These are phyloP conservation scores for Botia almorhae DNA, from an alignment of 2,797 vertebrate species.

Conservation along the genomic window DNA sequence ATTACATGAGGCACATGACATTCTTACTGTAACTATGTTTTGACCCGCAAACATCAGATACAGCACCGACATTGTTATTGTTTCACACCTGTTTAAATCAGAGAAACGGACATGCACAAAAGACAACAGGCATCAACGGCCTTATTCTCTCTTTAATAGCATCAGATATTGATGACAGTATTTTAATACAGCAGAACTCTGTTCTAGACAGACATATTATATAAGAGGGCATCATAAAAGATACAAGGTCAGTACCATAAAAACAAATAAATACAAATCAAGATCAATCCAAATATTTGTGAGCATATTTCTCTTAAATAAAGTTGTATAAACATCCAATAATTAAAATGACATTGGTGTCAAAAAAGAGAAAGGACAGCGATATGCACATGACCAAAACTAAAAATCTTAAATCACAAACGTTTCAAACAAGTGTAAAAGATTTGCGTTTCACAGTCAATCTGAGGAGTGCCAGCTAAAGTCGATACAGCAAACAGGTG, in stretches of 20 bases:
- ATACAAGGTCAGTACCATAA: slow-evolving; percentile 63
- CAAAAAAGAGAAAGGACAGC: slow-evolving; percentile 35
- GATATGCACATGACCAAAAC: slow-evolving; percentile 9
- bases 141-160: slow-evolving; percentile 60
- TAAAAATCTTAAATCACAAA: not conserved
- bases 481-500: slow-evolving; percentile 4
- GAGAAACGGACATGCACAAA: not conserved
- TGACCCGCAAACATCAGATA: too few relatives aligned
- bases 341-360: slow-evolving; percentile 69
- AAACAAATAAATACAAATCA: slow-evolving; percentile 85
- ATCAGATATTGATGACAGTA: slow-evolving; percentile 61
- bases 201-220: slow-evolving; percentile 53
- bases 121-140: not conserved
- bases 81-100: too few relatives aligned
- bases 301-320: slow-evolving; percentile 72
- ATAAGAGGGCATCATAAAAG: slow-evolving; percentile 52
- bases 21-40: too few relatives aligned
- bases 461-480: slow-evolving; percentile 30
- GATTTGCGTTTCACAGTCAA: slow-evolving; percentile 59
- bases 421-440: not conserved
- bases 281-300: slow-evolving; percentile 71
- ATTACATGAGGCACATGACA: too few relatives aligned
- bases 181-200: slow-evolving; percentile 60
- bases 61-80: too few relatives aligned
- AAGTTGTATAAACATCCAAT: slow-evolving; percentile 70